A percentile compares a stretch with the other conserved stretches of the same genome.
phyloP scores from a whole-genome alignment of 2,797 vertebrate species.

The Aratinga solstitialis region DNA sequence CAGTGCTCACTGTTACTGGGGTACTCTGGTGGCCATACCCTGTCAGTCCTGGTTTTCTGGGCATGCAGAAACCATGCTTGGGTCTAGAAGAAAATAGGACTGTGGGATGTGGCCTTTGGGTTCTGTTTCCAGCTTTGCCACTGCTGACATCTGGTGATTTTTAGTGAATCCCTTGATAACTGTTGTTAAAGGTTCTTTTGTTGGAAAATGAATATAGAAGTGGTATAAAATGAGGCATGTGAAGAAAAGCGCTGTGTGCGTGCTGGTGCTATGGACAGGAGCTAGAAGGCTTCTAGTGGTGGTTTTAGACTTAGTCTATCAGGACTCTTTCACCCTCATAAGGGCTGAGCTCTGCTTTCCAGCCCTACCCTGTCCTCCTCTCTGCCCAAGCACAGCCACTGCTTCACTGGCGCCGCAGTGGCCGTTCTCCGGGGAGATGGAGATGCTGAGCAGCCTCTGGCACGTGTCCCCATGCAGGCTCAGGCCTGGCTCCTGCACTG shows the following conservation, averaged over 20 bases:
- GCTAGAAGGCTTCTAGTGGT: neutral
- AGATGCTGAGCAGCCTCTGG: neutral
- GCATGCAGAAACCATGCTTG: neutral
- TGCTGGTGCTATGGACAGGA: neutral
- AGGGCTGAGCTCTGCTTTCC: neutral
- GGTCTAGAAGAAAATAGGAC: neutral
- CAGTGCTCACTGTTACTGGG: fast-evolving
- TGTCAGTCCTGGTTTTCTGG: neutral
- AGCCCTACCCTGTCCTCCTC: neutral
- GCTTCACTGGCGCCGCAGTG: neutral
- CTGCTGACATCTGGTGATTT: neutral
- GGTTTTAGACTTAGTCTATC: neutral
- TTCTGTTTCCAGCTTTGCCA: neutral
- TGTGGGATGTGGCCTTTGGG: too few relatives aligned
- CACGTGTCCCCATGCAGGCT: neutral
- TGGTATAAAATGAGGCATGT: too few relatives aligned
- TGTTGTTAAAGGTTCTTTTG: neutral
- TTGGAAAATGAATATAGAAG: neutral
- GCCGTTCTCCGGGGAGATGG: neutral
- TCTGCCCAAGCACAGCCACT: neutral
- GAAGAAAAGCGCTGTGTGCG: neutral
- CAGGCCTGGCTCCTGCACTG: neutral
- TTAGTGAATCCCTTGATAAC: neutral
- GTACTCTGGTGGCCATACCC: fast-evolving
- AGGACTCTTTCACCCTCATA: neutral